These are phyloP conservation scores for Bombus ignitus DNA, from an alignment of 1,140 invertebrate species.

Conservation along the genomic window DNA sequence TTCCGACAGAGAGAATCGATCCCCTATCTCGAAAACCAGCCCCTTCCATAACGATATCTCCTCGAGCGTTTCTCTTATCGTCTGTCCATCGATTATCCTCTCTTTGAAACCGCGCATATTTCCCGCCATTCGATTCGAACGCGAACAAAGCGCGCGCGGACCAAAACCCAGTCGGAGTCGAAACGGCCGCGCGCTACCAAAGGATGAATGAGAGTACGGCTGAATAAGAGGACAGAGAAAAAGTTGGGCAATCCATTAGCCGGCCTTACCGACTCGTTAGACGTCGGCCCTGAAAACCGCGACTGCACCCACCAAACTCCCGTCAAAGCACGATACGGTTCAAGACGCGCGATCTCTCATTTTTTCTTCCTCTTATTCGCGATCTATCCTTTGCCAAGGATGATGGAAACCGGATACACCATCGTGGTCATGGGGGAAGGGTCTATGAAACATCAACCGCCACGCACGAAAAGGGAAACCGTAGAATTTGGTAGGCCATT, in stretches of 20 bases:
- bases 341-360: conserved; percentile 26
- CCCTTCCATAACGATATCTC: not conserved
- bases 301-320: conserved; percentile 40
- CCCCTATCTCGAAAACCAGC: not conserved
- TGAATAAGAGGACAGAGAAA: conserved; percentile 56
- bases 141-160: conserved; percentile 26
- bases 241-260: conserved; percentile 66
- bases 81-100: conserved; percentile 30
- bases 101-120: conserved; percentile 34
- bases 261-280: conserved; percentile 36
- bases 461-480: not conserved
- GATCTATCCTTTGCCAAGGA: not conserved
- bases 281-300: conserved; percentile 48
- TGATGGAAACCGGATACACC: not conserved
- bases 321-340: conserved; percentile 37
- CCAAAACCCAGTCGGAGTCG: not conserved
- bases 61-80: conserved; percentile 10
- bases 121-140: conserved; percentile 20
- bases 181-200: conserved; percentile 16
- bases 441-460: not conserved
- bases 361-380: not conserved
- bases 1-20: not conserved
- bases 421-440: not conserved
- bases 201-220: conserved; percentile 41
- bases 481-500: conserved; percentile 26